Evolutionary conservation across 1,140 invertebrate species (phyloP).

Genomic region (Sminthurinus signatus): DNA sequence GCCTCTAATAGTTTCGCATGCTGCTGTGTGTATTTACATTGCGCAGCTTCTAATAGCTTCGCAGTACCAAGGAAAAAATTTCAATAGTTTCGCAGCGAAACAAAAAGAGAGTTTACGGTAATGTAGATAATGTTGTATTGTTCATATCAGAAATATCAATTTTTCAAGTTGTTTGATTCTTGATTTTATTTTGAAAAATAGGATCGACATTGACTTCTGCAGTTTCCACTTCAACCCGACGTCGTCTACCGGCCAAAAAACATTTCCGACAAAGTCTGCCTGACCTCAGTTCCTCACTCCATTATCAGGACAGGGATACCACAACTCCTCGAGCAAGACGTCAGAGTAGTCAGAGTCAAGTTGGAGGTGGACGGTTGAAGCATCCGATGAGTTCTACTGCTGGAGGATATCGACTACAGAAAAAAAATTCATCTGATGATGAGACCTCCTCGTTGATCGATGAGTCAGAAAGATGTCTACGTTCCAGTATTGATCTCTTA

Average conservation of each 20-base stretch:
- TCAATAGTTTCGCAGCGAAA: too few species aligned
- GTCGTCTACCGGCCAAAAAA: constrained; percentile 17
- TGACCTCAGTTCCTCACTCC: constrained; percentile 19
- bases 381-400: constrained; percentile 7
- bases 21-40: too few species aligned
- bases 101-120: too few species aligned
- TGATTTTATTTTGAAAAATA: too few species aligned
- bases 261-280: constrained; percentile 35
- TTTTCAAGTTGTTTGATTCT: too few species aligned
- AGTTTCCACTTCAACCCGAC: neutral
- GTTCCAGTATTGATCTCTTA: constrained; percentile 38
- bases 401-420: constrained; percentile 15
- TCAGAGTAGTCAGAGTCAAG: constrained; percentile 3
- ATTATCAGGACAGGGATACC: neutral
- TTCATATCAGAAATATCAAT: too few species aligned
- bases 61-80: too few species aligned
- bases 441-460: constrained; percentile 39
- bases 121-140: too few species aligned
- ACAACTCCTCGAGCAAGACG: constrained; percentile 11
- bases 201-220: too few species aligned
- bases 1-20: too few species aligned
- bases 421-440: constrained; percentile 34
- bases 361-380: neutral
- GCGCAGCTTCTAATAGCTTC: too few species aligned
- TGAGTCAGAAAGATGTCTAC: constrained; percentile 36